Percentiles rank a stretch among this genome's conserved stretches.
Conservation (phyloP, 2,797 vertebrate genomes). For the Macroramphosus scolopax region DNA sequence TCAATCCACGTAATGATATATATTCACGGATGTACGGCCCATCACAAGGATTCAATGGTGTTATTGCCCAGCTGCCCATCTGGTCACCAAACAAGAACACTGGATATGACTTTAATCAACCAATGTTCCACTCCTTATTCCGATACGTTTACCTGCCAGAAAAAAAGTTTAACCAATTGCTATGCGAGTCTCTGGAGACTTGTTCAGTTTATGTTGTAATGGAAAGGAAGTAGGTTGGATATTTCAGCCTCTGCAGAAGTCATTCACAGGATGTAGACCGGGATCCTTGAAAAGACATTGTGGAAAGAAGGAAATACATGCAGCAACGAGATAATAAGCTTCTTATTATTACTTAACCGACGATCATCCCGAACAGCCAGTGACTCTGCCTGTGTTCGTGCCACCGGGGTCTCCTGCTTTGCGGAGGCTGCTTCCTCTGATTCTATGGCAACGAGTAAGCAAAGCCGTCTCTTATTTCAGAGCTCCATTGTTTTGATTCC, state of each 20-base stretch:
- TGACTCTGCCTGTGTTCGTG: conserved; percentile 36
- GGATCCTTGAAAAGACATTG: conserved; percentile 41
- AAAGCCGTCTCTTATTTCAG: conserved; percentile 75
- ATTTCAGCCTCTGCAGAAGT: conserved; percentile 65
- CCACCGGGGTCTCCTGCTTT: conserved; percentile 48
- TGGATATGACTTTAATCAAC: conserved; percentile 38
- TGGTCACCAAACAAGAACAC: conserved; percentile 17
- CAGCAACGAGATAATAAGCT: conserved; percentile 56
- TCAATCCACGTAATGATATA: too few species aligned
- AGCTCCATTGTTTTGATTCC: conserved; percentile 66
- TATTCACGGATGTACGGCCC: too few species aligned
- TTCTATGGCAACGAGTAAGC: conserved; percentile 74
- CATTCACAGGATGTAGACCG: conserved; percentile 34
- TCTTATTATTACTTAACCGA: conserved; percentile 69
- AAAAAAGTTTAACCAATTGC: conserved; percentile 46
- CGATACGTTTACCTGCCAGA: conserved; percentile 31
- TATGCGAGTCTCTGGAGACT: conserved; percentile 53
- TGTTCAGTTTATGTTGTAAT: conserved; percentile 57
- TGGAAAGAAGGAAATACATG: conserved; percentile 51
- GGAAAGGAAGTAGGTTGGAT: conserved; percentile 55
- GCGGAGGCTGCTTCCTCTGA: conserved; percentile 62
- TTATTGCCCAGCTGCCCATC: conserved; percentile 37
- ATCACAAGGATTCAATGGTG: conserved; percentile 5
- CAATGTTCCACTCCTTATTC: conserved; percentile 23
- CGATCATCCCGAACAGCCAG: conserved; percentile 66